Conservation (phyloP, 2,113 vertebrate genomes). For the Bos indicus region DNA sequence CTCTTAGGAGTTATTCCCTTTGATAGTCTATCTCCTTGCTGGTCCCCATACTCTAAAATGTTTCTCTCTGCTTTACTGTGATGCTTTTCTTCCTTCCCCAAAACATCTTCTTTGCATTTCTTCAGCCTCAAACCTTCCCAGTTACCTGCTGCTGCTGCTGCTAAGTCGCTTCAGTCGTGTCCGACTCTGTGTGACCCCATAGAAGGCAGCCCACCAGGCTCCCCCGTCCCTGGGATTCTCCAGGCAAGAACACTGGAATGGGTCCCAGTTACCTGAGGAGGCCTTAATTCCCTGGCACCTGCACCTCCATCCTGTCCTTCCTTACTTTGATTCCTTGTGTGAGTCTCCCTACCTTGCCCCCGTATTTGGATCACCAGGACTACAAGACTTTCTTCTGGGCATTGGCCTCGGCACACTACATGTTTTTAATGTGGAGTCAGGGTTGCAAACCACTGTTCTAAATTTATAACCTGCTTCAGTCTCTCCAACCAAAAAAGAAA, state of each 20-base stretch:
- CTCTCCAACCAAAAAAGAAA: background rate
- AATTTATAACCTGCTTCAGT: background rate
- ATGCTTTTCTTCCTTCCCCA: background rate
- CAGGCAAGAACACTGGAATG: no score
- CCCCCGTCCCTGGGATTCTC: no score
- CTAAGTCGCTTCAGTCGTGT: no score
- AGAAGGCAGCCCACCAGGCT: no score
- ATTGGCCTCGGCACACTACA: background rate
- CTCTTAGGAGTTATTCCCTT: background rate
- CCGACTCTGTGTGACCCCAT: no score
- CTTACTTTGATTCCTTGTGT: background rate
- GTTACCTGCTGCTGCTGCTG: background rate
- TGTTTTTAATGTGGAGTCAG: background rate
- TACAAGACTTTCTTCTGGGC: background rate
- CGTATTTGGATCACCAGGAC: background rate
- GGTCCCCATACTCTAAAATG: background rate
- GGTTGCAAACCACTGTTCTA: background rate
- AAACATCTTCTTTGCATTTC: background rate
- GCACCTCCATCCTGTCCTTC: background rate
- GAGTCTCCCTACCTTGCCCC: background rate
- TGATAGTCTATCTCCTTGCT: background rate
- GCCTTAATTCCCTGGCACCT: background rate
- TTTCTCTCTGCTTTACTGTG: background rate
- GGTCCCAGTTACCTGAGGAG: background rate
- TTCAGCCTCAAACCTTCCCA: background rate